Base-by-base conservation (phyloP, 92 coral and sea anemone species). In the Epizoanthus ramosus region DNA sequence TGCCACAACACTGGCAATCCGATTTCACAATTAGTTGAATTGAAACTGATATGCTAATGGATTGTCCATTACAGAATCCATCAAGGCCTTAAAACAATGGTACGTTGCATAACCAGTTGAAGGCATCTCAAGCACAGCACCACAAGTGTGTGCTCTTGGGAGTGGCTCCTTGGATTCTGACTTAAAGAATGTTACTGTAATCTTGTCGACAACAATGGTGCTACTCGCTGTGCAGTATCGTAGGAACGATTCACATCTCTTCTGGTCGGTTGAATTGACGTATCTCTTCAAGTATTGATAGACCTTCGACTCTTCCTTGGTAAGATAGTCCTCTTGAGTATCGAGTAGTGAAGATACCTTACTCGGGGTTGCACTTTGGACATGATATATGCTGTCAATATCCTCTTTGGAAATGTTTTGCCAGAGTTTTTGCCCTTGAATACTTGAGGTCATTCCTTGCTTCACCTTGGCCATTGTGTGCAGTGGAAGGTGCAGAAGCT, bases 91-190 rank as follows among this genome's bases (percentile, higher is more conserved):
- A 33, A 79, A 79, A 33, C 12, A 57, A 53, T 35, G 24, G 53
- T 25, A 47, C 22, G 79, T 45, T 18, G 79, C 58, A 73, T 73
- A 73, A 9, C 79, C 79, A 18, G 87, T 8, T 9, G 80, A 82
- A 23, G 86, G 86, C 41, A 82, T 54, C 64, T 82, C 86, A 13
- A 70, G 80, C 43, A 81, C 79, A 35, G 85, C 75, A 25, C 85
- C 85, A 81, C 85, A 81, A 12, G 85, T 81, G 71, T 81, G 85
- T 6, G 79, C 85, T 52, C 71, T 67, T 31, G 85, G 85, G 22
- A 71, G 71, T 35, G 79, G 57, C 31, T 72, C 63, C 22, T 35
- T 64, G 3, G 75, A 60, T 0, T 21, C 85, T n/a, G 79, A 81
- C 67, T 25, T 81, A 57, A 25, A 47, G 21, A 81, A 81, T 21